These are phyloP conservation scores for Triops longicaudatus DNA, from an alignment of 1,140 invertebrate species.

Conservation along the genomic window DNA sequence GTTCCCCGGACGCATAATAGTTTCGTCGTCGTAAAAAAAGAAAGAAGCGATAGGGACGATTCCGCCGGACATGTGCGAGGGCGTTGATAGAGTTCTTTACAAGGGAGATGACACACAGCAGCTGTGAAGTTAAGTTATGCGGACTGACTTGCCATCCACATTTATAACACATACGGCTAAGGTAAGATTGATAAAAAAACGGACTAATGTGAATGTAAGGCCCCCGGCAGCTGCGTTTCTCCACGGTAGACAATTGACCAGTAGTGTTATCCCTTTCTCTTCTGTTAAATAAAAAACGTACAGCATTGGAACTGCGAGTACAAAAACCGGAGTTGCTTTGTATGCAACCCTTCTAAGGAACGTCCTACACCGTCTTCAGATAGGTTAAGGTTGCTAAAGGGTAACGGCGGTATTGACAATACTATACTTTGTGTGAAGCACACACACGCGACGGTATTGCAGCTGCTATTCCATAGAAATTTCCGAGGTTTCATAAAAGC, in stretches of 20 bases:
- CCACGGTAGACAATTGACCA: neutral
- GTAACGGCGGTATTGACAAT: too few relatives aligned
- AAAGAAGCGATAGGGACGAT: neutral
- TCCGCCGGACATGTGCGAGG: neutral
- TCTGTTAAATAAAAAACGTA: too few relatives aligned
- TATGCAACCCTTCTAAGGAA: too few relatives aligned
- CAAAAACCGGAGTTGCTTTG: too few relatives aligned
- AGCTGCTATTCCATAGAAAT: too few relatives aligned
- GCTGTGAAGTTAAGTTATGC: slow-evolving; percentile 15
- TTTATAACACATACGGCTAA: neutral
- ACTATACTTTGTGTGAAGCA: too few relatives aligned
- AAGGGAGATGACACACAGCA: slow-evolving; percentile 10
- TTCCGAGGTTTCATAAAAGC: too few relatives aligned
- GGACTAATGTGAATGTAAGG: neutral
- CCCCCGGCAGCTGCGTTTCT: neutral
- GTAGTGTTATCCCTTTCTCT: neutral
- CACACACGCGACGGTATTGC: too few relatives aligned
- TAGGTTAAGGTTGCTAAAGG: too few relatives aligned
- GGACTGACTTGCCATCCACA: neutral
- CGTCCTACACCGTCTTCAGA: too few relatives aligned
- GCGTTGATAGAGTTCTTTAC: neutral
- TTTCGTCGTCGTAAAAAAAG: neutral
- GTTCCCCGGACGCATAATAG: neutral
- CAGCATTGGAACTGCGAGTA: too few relatives aligned
- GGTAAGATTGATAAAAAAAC: neutral